Evolutionary conservation across 2,113 vertebrate genomes (phyloP).

Genomic region (Isichthys henryi): DNA sequence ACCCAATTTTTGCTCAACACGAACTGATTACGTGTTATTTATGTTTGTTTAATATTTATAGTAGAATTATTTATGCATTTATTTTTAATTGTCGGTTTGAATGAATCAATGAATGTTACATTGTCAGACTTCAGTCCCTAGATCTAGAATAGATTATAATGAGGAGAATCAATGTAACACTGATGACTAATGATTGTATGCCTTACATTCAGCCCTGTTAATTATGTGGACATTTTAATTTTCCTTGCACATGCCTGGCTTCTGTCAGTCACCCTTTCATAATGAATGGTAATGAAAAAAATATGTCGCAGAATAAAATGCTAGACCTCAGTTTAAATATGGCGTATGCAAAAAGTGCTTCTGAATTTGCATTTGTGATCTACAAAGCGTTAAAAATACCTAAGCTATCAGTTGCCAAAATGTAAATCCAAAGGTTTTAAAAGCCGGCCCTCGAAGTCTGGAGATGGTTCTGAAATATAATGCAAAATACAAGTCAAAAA

Average conservation of each 20-base stretch:
- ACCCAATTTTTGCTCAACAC: not conserved
- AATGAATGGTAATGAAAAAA: not conserved
- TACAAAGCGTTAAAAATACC: not conserved
- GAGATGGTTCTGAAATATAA: not conserved
- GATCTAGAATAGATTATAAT: not conserved
- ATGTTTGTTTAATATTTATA: not conserved
- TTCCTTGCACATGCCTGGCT: not conserved
- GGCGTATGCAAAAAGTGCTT: not conserved
- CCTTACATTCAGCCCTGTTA: not conserved
- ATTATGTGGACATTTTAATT: not conserved
- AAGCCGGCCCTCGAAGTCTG: not conserved
- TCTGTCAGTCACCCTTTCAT: constrained; percentile 7
- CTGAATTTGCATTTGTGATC: not conserved
- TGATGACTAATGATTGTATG: not conserved
- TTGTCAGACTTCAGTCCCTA: not conserved
- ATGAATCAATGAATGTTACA: not conserved
- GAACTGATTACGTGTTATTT: not conserved
- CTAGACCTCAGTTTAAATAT: not conserved
- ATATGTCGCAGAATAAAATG: constrained; percentile 9
- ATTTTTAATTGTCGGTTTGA: not conserved
- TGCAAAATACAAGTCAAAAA: not conserved
- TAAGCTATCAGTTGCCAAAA: not conserved
- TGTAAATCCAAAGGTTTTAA: not conserved
- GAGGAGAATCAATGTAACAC: not conserved
- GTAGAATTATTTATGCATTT: not conserved